Conservation (phyloP, 2,113 vertebrate genomes). For the Eclectus roratus region DNA sequence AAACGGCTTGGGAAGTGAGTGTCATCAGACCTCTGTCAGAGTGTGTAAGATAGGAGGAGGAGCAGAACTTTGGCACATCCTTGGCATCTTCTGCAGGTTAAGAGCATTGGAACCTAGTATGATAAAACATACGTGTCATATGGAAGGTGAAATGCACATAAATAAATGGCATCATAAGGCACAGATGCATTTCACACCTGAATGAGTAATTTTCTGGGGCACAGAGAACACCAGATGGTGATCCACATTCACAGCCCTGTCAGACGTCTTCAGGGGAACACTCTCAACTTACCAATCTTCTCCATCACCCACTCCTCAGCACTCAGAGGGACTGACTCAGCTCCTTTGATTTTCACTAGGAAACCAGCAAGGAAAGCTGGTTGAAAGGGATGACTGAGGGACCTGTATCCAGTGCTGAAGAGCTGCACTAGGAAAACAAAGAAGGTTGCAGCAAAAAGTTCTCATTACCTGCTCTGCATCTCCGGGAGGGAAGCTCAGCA, state of each 20-base stretch:
- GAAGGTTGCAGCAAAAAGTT: not conserved
- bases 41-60: not conserved
- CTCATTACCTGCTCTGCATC: constrained; percentile 88
- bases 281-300: not conserved
- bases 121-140: accelerated
- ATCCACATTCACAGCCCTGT: not conserved
- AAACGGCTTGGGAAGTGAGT: accelerated
- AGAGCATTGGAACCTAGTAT: not conserved
- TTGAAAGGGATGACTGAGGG: not conserved
- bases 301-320: not conserved
- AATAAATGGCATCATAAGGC: not conserved
- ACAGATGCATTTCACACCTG: constrained; percentile 15
- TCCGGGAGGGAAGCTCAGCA: constrained; percentile 91
- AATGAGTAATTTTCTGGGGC: not conserved
- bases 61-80: not conserved
- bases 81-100: not conserved
- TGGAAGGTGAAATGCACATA: not conserved
- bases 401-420: not conserved
- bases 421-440: not conserved
- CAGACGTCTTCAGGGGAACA: not conserved
- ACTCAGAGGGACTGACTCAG: not conserved
- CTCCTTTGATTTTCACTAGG: not conserved
- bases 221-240: constrained; percentile 3
- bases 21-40: accelerated
- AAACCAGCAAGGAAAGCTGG: not conserved